These are phyloP conservation scores for Miniopterus natalensis DNA, from an alignment of 2,113 vertebrate species.

Conservation along the genomic window DNA sequence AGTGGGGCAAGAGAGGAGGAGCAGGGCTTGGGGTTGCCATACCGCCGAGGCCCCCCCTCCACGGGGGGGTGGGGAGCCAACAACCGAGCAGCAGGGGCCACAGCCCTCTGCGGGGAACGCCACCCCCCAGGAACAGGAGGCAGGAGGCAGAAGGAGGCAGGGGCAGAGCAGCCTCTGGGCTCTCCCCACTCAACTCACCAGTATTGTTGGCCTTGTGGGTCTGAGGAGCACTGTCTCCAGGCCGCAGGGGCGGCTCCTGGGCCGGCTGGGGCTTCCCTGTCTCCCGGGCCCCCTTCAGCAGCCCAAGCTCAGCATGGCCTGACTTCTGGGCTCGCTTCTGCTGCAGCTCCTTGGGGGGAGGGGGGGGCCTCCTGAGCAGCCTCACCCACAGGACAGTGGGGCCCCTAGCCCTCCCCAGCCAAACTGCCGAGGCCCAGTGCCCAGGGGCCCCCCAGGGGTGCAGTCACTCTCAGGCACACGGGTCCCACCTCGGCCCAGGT, in stretches of 20 bases:
- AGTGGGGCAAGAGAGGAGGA: background rate
- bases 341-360: constrained; percentile 92
- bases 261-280: constrained; percentile 82
- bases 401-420: background rate
- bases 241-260: constrained; percentile 76
- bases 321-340: constrained; percentile 91
- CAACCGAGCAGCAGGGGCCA: no score
- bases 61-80: background rate
- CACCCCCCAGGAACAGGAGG: no score
- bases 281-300: constrained; percentile 72
- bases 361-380: background rate
- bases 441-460: background rate
- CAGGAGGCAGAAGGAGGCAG: fast-evolving
- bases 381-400: fast-evolving
- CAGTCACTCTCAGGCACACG: background rate
- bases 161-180: background rate
- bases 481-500: background rate
- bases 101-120: no score
- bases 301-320: constrained; percentile 62
- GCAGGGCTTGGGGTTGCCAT: background rate
- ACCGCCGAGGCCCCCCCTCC: background rate
- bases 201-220: constrained; percentile 90
- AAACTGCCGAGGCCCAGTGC: background rate
- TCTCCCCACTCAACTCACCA: constrained; percentile 83
- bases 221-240: constrained; percentile 10